A percentile compares a stretch with the other conserved stretches of the same genome.
phyloP scores from a whole-genome alignment of 2,888 invertebrate genomes.

The Mesorhabditis spiculigera region DNA sequence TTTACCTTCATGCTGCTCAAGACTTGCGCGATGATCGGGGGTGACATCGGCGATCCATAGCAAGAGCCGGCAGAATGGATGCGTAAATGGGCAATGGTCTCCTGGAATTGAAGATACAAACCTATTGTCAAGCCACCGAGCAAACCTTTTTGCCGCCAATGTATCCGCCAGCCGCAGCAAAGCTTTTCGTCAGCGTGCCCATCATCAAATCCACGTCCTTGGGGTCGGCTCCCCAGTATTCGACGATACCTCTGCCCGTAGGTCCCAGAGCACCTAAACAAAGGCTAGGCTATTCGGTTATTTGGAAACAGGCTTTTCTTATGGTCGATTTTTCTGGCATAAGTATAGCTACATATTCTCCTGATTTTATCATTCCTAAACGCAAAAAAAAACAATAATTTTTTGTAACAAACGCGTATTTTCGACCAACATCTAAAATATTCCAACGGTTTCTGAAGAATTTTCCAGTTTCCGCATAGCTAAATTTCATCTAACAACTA shows the following conservation, averaged over 20 bases:
- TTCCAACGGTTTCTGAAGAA: too few species aligned
- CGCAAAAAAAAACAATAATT: too few species aligned
- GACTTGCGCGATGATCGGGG: slow-evolving; percentile 85
- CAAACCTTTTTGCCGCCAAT: slow-evolving; percentile 81
- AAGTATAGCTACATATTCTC: too few species aligned
- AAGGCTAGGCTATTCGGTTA: not conserved
- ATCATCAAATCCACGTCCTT: slow-evolving; percentile 82
- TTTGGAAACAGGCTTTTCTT: too few species aligned
- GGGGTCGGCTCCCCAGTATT: slow-evolving; percentile 79
- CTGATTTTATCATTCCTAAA: too few species aligned
- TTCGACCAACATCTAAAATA: too few species aligned
- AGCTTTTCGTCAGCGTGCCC: slow-evolving; percentile 99
- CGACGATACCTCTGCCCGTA: slow-evolving; percentile 80
- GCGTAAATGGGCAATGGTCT: slow-evolving; percentile 75
- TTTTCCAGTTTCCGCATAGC: too few species aligned
- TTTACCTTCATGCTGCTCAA: slow-evolving; percentile 79
- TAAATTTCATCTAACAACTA: too few species aligned
- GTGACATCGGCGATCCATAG: slow-evolving; percentile 69
- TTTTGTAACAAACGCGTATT: too few species aligned
- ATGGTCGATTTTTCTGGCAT: too few species aligned
- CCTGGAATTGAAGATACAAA: slow-evolving; percentile 61
- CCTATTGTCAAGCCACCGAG: not conserved
- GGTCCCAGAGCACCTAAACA: slow-evolving; percentile 73
- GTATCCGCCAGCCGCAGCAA: slow-evolving; percentile 93
- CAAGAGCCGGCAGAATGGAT: slow-evolving; percentile 78